phyloP scores from a whole-genome alignment of 2,113 vertebrate genomes.

The Circaetus cinerascens region DNA sequence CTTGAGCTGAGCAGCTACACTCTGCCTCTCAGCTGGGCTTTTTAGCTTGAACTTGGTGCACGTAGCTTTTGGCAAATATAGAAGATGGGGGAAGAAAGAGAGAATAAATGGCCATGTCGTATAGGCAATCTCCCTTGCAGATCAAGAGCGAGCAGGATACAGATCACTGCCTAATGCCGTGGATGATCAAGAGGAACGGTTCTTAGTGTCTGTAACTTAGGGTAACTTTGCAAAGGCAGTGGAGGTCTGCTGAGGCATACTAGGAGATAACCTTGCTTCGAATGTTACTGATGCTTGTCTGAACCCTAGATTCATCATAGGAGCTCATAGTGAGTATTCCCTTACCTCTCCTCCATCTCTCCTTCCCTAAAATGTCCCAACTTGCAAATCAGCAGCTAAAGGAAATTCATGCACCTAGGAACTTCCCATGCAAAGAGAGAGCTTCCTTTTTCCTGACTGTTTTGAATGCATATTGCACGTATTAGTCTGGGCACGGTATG shows the following conservation, averaged over 20 bases:
- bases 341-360: neutral
- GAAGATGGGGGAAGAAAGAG: neutral
- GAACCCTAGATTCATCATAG: neutral
- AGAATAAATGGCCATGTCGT: neutral
- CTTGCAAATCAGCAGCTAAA: neutral
- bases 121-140: neutral
- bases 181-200: no score
- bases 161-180: accelerated
- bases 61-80: neutral
- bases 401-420: neutral
- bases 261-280: neutral
- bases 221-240: neutral
- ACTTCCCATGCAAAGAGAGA: neutral
- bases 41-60: neutral
- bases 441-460: neutral
- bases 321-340: neutral
- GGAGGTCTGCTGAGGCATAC: neutral
- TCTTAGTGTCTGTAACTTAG: neutral
- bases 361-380: neutral
- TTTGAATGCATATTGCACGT: neutral
- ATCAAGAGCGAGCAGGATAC: neutral
- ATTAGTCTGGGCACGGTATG: neutral
- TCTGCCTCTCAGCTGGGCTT: neutral
- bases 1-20: neutral
- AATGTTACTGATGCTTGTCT: neutral